Evolutionary conservation across 53 echinoderm and acorn worm genomes (phyloP).

Genomic region (Arbacia lixula): DNA sequence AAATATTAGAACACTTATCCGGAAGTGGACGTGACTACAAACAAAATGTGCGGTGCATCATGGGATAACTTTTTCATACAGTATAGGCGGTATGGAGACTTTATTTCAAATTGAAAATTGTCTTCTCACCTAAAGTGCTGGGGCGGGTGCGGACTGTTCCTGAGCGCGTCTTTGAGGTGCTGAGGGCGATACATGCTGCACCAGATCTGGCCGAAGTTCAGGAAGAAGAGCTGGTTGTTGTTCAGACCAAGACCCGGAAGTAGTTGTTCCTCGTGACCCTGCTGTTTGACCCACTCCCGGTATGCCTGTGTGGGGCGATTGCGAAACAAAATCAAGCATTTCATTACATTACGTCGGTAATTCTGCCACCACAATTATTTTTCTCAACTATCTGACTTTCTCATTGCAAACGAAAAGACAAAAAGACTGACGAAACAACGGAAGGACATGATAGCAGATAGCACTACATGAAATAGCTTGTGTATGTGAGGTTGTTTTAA

Average conservation of each 20-base stretch:
- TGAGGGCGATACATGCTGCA: conserved; percentile 58
- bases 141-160: conserved; percentile 38
- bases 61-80: no score
- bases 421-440: no score
- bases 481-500: no score
- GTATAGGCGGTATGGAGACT: neutral
- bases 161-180: conserved; percentile 21
- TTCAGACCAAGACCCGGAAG: conserved; percentile 68
- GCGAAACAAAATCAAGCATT: no score
- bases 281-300: conserved; percentile 61
- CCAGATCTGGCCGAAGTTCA: conserved; percentile 76
- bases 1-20: no score
- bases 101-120: no score
- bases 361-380: neutral
- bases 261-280: conserved; percentile 62
- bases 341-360: no score
- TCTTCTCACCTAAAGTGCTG: conserved; percentile 52
- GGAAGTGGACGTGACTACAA: no score
- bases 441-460: no score
- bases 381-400: neutral
- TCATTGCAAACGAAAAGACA: neutral
- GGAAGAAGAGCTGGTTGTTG: conserved; percentile 72
- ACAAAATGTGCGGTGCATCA: no score
- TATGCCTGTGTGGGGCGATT: conserved; percentile 92
- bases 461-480: no score